phyloP scores from a whole-genome alignment of 2,888 invertebrate genomes.

The Exocentrus adspersus region DNA sequence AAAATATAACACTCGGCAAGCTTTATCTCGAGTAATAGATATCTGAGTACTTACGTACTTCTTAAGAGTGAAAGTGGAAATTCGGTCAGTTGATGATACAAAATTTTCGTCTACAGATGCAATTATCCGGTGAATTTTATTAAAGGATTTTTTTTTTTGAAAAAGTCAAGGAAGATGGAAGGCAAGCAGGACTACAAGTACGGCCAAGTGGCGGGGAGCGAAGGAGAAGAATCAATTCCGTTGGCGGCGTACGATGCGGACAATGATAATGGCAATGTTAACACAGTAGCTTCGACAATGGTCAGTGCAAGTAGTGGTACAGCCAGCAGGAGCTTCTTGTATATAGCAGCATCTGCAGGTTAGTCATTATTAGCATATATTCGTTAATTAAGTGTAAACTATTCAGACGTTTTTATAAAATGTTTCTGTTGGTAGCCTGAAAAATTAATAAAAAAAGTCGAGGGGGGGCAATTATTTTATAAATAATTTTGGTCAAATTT shows the following conservation, averaged over 20 bases:
- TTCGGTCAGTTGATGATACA: too few species aligned
- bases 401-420: too few species aligned
- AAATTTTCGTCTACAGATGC: too few species aligned
- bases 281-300: conserved; percentile 28
- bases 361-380: conserved; percentile 36
- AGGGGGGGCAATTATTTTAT: too few species aligned
- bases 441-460: too few species aligned
- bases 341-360: conserved; percentile 47
- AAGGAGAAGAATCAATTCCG: conserved; percentile 32
- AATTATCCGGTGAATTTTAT: too few species aligned
- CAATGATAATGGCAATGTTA: conserved; percentile 17
- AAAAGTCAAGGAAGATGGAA: conserved; percentile 19
- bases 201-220: conserved; percentile 41
- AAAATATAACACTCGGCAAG: conserved; percentile 2
- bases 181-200: conserved; percentile 40
- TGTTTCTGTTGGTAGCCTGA: too few species aligned
- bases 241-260: conserved; percentile 12
- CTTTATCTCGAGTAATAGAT: conserved; percentile 1
- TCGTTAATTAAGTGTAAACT: neutral
- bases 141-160: conserved; percentile 1
- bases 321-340: conserved; percentile 41
- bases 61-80: too few species aligned
- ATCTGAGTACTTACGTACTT: too few species aligned
- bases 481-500: too few species aligned
- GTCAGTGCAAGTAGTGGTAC: conserved; percentile 24